Base-by-base conservation (phyloP, 2,888 invertebrate genomes). In the Drosophila setosimentum region DNA sequence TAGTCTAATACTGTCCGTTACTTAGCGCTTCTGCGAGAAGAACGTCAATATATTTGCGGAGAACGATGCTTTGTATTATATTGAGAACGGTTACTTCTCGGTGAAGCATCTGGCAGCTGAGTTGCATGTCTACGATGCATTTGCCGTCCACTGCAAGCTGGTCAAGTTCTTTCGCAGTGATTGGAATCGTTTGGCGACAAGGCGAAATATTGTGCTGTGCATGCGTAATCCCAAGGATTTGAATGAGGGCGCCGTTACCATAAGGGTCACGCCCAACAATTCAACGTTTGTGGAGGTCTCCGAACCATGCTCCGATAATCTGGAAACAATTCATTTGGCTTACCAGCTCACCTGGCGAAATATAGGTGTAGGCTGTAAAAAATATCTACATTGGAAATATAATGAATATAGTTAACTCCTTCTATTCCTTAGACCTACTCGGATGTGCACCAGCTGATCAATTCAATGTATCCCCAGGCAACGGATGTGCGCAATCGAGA, bases 21-120 rank as follows among this genome's bases (percentile, higher is more conserved):
- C 3, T 16, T 33, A 92, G 92, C 73, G 63, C 33, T 80, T 92
- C 13, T 82, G 74, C 59, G 84, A 90, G 45, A 77, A 70, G 37
- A 84, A 90, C 67, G 60, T 92, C 8, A 93, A 92, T 60, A 91
- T 93, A 67, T 93, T 93, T 70, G 82, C 92, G 5, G 87, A 92
- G 53, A 65, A 68, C n/a, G 93, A 93, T 82, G 91, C 92, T 6
- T 37, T 80, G 2, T 90, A 76, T 62, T 93, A 93, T 62, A 89
- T 93, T 37, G 87, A 92, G 18, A 88, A 87, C 32, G 92, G 92
- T 77, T 90, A 91, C 58, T 93, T 91, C 72, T 90, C 82, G 16
- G 80, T 89, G 48, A 92, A 92, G 70, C 92, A 91, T 66, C 71
- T 91, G 62, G 71, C 92, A 0, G 59, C 88, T 2, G 92, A 92